Evolutionary conservation across 2,888 invertebrate genomes (phyloP).

Genomic region (Belgica antarctica): DNA sequence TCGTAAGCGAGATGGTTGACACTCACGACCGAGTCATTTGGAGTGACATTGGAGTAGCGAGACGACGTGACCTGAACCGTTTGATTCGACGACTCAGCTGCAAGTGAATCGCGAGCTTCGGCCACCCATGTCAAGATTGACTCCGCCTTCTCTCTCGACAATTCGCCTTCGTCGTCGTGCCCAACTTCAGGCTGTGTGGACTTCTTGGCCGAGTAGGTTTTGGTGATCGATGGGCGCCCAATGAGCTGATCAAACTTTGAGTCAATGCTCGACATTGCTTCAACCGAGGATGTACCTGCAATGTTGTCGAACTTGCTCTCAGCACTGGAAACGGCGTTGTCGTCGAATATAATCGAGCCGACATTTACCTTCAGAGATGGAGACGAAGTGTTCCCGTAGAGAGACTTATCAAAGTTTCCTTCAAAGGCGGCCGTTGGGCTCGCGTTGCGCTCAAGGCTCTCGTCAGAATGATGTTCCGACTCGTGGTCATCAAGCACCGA

Average conservation of each 20-base stretch:
- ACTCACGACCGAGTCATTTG: constrained; percentile 29
- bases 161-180: not conserved
- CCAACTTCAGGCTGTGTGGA: not conserved
- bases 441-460: not conserved
- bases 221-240: not conserved
- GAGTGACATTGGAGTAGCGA: constrained; percentile 39
- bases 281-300: not conserved
- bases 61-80: constrained; percentile 25
- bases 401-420: too few relatives aligned
- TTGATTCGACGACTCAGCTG: not conserved
- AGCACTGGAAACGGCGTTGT: too few relatives aligned
- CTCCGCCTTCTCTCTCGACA: not conserved
- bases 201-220: not conserved
- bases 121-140: not conserved
- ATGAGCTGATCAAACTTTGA: not conserved
- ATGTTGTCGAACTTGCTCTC: not conserved
- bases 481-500: not conserved
- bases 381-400: too few relatives aligned
- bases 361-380: too few relatives aligned
- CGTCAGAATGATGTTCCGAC: not conserved
- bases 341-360: not conserved
- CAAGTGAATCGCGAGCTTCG: not conserved
- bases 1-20: not conserved
- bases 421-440: too few relatives aligned
- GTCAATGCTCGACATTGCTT: not conserved